Conservation (phyloP, 2,113 vertebrate species). For the Chaetura pelagica region DNA sequence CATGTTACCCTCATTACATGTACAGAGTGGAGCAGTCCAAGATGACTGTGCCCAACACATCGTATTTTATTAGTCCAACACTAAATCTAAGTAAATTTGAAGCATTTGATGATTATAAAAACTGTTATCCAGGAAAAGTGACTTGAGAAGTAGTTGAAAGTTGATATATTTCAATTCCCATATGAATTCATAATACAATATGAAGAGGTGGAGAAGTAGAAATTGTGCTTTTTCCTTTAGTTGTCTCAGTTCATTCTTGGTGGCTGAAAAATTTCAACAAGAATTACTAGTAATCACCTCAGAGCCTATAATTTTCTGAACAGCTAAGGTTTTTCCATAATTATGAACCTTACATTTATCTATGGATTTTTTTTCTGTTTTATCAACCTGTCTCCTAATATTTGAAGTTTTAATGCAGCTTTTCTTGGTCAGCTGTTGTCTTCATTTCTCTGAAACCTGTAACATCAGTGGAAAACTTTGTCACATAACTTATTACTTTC, state of each 20-base stretch:
- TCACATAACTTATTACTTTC: not conserved
- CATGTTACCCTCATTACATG: not conserved
- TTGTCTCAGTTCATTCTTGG: not conserved
- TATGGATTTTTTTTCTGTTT: not conserved
- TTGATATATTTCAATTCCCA: not conserved
- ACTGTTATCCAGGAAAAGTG: not conserved
- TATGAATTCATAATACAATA: not conserved
- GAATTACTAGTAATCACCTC: not conserved
- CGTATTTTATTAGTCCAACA: not conserved
- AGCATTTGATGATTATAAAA: not conserved
- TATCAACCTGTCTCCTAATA: not conserved
- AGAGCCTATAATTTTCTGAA: not conserved
- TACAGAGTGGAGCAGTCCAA: not conserved
- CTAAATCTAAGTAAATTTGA: not conserved
- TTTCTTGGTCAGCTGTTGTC: not conserved
- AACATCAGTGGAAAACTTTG: not conserved
- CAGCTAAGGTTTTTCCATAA: not conserved
- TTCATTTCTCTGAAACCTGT: not conserved
- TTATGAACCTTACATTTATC: not conserved
- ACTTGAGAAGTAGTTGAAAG: not conserved
- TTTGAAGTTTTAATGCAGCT: not conserved
- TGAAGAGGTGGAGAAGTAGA: not conserved
- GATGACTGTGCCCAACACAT: not conserved
- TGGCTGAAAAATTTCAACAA: not conserved
- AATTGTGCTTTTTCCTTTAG: not conserved